These are phyloP conservation scores for Lerista edwardsae DNA, from an alignment of 2,797 vertebrate genomes.

Conservation along the genomic window DNA sequence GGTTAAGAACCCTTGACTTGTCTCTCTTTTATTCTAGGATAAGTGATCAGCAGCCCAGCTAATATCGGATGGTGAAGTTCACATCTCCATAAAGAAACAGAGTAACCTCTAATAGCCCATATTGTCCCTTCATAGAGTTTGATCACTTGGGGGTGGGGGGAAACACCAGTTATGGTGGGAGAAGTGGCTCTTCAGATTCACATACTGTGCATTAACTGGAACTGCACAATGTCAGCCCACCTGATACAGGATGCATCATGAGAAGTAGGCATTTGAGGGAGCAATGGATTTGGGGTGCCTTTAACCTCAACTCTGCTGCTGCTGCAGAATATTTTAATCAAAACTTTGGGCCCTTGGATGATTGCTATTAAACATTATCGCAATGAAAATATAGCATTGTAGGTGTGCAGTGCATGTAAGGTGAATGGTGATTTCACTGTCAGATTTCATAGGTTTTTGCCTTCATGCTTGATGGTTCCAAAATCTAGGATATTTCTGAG, in stretches of 20 bases:
- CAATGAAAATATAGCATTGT: slow-evolving; percentile 20
- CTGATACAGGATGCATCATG: too few relatives aligned
- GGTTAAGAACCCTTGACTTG: not conserved
- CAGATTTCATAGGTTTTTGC: slow-evolving; percentile 42
- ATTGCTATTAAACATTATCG: slow-evolving; percentile 14
- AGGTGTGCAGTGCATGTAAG: not conserved
- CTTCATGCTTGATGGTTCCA: slow-evolving; percentile 51
- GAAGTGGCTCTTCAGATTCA: too few relatives aligned
- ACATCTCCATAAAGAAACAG: not conserved
- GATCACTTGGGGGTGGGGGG: too few relatives aligned
- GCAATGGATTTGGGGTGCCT: too few relatives aligned
- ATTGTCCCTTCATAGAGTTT: too few relatives aligned
- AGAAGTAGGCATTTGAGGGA: too few relatives aligned
- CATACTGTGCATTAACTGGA: too few relatives aligned
- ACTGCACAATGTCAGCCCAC: too few relatives aligned
- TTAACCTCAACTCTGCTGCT: too few relatives aligned
- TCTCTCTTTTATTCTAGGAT: too few relatives aligned
- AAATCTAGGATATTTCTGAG: not conserved
- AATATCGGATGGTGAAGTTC: not conserved
- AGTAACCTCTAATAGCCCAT: not conserved
- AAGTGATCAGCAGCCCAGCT: not conserved
- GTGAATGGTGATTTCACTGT: slow-evolving; percentile 46
- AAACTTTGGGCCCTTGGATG: not conserved
- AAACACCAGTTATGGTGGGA: not conserved
- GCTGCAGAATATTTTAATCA: not conserved